phyloP scores from a whole-genome alignment of 1,140 invertebrate genomes.

The Conus betulinus region DNA sequence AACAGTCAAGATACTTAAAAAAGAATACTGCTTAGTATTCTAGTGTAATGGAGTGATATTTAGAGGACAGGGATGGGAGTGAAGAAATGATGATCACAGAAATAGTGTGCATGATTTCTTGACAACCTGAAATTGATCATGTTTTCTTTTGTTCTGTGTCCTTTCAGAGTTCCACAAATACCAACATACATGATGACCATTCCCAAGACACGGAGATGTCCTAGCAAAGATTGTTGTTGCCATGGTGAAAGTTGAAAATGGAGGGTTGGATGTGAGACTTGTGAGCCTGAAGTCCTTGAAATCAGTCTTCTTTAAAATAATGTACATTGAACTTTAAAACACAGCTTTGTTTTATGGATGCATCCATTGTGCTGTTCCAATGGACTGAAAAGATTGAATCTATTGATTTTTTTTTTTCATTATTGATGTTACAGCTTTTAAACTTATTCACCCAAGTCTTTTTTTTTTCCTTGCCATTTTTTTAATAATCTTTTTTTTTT shows the following conservation, averaged over 20 bases:
- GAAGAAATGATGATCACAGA: too few species aligned
- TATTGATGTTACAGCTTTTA: too few species aligned
- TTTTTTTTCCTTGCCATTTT: neutral
- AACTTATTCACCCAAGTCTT: too few species aligned
- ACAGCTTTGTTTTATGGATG: neutral
- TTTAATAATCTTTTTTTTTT: neutral
- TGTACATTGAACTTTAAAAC: neutral
- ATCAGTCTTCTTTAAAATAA: neutral
- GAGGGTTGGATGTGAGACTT: conserved; percentile 16
- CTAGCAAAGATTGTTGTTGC: conserved; percentile 18
- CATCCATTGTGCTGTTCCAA: neutral
- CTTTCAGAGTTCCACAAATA: conserved; percentile 32
- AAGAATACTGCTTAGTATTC: too few species aligned
- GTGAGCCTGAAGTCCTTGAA: neutral
- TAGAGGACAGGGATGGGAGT: too few species aligned
- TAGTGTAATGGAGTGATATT: too few species aligned
- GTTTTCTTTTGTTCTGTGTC: neutral
- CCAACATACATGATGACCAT: conserved; percentile 32
- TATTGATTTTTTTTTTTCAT: neutral
- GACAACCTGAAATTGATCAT: too few species aligned
- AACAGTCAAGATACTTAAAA: too few species aligned
- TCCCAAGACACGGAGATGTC: conserved; percentile 48
- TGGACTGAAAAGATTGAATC: neutral
- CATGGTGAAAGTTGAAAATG: neutral
- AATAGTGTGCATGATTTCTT: too few species aligned